Percentiles rank a stretch among this genome's conserved stretches.
These are phyloP conservation scores for Planiliza haematocheilus DNA, from an alignment of 2,113 vertebrate genomes.

Conservation along the genomic window DNA sequence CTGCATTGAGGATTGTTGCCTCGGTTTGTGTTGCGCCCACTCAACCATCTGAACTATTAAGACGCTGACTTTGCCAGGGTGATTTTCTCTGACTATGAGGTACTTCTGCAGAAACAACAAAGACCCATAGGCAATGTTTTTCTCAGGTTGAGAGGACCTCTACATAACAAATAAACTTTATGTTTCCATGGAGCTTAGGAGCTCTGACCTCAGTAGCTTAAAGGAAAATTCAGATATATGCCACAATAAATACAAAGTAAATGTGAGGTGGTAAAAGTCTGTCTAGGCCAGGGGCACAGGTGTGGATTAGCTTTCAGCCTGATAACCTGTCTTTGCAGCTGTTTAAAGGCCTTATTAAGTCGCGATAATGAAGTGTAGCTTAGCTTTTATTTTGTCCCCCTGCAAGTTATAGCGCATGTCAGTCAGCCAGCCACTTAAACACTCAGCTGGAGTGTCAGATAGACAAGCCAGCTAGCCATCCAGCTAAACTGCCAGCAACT, in stretches of 20 bases:
- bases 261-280: neutral
- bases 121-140: too few species aligned
- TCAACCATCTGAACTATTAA: too few species aligned
- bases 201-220: too few species aligned
- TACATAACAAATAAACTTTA: too few species aligned
- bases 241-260: neutral
- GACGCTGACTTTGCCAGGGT: too few species aligned
- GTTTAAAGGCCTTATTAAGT: slow-evolving; percentile 28
- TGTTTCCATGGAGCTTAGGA: too few species aligned
- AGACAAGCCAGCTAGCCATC: slow-evolving; percentile 62
- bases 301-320: neutral
- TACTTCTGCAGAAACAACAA: too few species aligned
- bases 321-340: neutral
- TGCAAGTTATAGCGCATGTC: slow-evolving; percentile 49
- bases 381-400: slow-evolving; percentile 37
- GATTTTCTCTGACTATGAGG: too few species aligned
- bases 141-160: too few species aligned
- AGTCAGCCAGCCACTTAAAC: slow-evolving; percentile 60
- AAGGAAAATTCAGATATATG: too few species aligned
- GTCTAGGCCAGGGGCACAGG: neutral
- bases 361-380: slow-evolving; percentile 37
- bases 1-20: too few species aligned
- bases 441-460: slow-evolving; percentile 58
- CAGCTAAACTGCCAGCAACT: slow-evolving; percentile 59
- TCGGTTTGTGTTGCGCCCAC: too few species aligned